Evolutionary conservation across 2,888 invertebrate species (phyloP).

Genomic region (Tiphia femorata): DNA sequence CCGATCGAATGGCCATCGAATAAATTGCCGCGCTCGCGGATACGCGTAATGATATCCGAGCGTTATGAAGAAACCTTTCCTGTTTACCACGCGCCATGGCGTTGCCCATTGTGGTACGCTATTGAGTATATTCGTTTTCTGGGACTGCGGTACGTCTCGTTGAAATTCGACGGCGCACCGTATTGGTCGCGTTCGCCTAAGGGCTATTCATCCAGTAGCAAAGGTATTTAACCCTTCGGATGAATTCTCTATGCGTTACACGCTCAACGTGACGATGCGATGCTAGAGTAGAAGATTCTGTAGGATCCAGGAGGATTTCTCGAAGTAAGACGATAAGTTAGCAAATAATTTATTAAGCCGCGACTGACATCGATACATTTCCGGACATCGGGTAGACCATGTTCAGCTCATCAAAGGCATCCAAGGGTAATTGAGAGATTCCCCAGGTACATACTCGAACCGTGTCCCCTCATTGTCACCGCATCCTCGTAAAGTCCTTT

Average conservation of each 20-base stretch:
- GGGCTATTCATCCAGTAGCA: too few relatives aligned
- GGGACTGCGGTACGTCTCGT: slow-evolving; percentile 1
- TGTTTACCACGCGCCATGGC: slow-evolving; percentile 24
- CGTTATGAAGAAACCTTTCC: slow-evolving; percentile 39
- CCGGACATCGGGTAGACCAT: too few relatives aligned
- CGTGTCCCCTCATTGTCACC: slow-evolving; percentile 9
- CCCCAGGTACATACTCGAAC: not conserved
- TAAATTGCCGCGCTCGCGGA: slow-evolving; percentile 52
- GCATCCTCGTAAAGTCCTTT: slow-evolving; percentile 10
- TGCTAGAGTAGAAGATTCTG: too few relatives aligned
- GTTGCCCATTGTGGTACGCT: slow-evolving; percentile 34
- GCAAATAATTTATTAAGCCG: too few relatives aligned
- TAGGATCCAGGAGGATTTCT: too few relatives aligned
- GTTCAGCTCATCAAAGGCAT: not conserved
- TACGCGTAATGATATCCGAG: slow-evolving; percentile 44
- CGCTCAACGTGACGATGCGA: too few relatives aligned
- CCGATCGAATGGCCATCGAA: slow-evolving; percentile 59
- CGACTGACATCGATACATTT: too few relatives aligned
- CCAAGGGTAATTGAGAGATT: slow-evolving; percentile 26
- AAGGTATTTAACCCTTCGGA: too few relatives aligned
- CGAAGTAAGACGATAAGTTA: too few relatives aligned
- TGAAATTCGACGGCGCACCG: slow-evolving; percentile 22
- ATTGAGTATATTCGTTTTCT: slow-evolving; percentile 8
- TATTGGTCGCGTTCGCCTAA: too few relatives aligned
- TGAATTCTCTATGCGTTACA: too few relatives aligned